Evolutionary conservation across 2,113 vertebrate species (phyloP).

Genomic region (Mormyrus lacerda): DNA sequence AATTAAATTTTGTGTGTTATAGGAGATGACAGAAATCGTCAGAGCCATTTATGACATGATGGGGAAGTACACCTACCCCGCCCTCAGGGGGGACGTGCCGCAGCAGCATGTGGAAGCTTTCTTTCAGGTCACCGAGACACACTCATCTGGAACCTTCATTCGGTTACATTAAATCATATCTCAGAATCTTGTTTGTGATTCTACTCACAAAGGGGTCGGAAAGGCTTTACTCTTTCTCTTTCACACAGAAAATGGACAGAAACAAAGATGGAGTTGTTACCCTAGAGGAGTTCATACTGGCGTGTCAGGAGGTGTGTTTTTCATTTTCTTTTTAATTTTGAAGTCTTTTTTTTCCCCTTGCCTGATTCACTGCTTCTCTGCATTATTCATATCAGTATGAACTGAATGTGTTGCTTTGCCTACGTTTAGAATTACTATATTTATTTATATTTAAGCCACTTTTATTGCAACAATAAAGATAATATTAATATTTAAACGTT

Average conservation of each 20-base stretch:
- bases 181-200: neutral
- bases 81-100: constrained; percentile 85
- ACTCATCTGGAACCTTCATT: neutral
- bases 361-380: neutral
- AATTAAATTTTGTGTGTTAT: constrained; percentile 15
- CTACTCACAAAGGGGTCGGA: neutral
- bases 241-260: constrained; percentile 95
- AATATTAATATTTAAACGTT: neutral
- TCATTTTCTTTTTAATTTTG: neutral
- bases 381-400: neutral
- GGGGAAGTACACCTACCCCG: constrained; percentile 94
- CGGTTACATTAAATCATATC: neutral
- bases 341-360: neutral
- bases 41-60: constrained; percentile 98
- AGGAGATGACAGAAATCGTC: constrained; percentile 98
- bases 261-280: constrained; percentile 98
- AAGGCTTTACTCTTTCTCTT: constrained; percentile 13
- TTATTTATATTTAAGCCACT: neutral
- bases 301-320: constrained; percentile 83
- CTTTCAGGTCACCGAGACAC: constrained; percentile 72
- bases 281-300: constrained; percentile 89
- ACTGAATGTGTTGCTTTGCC: neutral
- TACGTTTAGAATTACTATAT: neutral
- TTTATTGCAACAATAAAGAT: neutral
- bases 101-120: constrained; percentile 90